Conservation (phyloP, 2,113 vertebrate genomes). For the Dascyllus trimaculatus region DNA sequence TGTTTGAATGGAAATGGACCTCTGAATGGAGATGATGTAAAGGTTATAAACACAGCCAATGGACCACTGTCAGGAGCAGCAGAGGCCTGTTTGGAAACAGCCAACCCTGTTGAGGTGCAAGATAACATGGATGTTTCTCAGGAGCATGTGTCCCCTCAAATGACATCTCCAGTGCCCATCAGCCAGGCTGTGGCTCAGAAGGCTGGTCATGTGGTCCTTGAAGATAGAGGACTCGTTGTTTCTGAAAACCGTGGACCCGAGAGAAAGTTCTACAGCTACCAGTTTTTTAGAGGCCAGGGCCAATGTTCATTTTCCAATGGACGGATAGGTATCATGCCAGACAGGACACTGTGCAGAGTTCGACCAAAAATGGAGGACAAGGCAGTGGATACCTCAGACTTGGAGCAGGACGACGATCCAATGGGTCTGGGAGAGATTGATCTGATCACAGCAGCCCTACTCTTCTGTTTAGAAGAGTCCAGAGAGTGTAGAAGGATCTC, state of each 20-base stretch:
- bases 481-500: constrained; percentile 94
- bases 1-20: constrained; percentile 82
- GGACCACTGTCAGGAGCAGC: constrained; percentile 74
- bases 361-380: constrained; percentile 91
- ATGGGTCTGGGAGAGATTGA: constrained; percentile 96
- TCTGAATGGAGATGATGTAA: constrained; percentile 66
- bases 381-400: constrained; percentile 94
- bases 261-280: constrained; percentile 84
- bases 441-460: constrained; percentile 93
- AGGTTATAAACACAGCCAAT: constrained; percentile 70
- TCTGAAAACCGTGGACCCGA: constrained; percentile 82
- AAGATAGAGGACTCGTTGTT: constrained; percentile 56
- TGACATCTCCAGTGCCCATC: constrained; percentile 69
- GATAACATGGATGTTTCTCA: constrained; percentile 35
- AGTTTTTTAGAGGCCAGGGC: constrained; percentile 84
- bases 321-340: constrained; percentile 81
- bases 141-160: constrained; percentile 39
- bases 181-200: constrained; percentile 53
- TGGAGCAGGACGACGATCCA: constrained; percentile 92
- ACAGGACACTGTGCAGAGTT: constrained; percentile 78
- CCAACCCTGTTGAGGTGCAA: constrained; percentile 62
- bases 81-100: constrained; percentile 69
- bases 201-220: constrained; percentile 63
- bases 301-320: constrained; percentile 83
- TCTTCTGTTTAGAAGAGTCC: constrained; percentile 97